Evolutionary conservation across 1,140 invertebrate genomes (phyloP), one percentile per base, ranked within the genome.

Genomic region (Drosophila kanapiae): DNA sequence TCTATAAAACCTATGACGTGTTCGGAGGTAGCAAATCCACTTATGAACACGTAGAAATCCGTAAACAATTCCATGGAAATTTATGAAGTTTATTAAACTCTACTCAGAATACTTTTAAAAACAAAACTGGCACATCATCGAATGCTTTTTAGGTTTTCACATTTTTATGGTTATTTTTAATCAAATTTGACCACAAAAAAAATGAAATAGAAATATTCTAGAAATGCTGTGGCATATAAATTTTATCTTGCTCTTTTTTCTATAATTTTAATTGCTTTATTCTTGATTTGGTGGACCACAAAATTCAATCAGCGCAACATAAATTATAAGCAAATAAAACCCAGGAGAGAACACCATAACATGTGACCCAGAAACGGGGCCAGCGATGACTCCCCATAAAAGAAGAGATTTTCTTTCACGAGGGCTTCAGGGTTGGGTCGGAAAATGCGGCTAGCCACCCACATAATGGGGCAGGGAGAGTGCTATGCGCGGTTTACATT

Each of bases 241-340:
- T 75, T 80, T 87, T 71, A 71, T 78, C 75, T 62, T 23, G 23
- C 6, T 35, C 48, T 60, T 63, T 81, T 69, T 79, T 82, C 72
- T 75, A 78, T 84, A 88, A 87, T 88, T 84, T 88, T 84, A 87
- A 87, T 87, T 80, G 84, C 80, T 45, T 75, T 78, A 38, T 76
- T 81, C 62, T 75, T 67, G 74, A 75, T 75, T 86, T 78, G 51
- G 78, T 78, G 59, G 67, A 80, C 80, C 51, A 80, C 78, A 64
- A 88, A 87, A 88, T 69, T 78, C 84, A 87, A 87, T 87, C 77
- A 84, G 80, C 31, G 80, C 77, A 64, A 75, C 84, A 88, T 88
- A 87, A 87, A 88, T 87, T 88, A 83, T 83, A 63, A 69, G 53
- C 62, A 79, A 60, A 43, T 78, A 58, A 48, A 71, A 56, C 11